Base-by-base conservation (phyloP, 2,888 invertebrate genomes). In the Auanema freiburgensis region DNA sequence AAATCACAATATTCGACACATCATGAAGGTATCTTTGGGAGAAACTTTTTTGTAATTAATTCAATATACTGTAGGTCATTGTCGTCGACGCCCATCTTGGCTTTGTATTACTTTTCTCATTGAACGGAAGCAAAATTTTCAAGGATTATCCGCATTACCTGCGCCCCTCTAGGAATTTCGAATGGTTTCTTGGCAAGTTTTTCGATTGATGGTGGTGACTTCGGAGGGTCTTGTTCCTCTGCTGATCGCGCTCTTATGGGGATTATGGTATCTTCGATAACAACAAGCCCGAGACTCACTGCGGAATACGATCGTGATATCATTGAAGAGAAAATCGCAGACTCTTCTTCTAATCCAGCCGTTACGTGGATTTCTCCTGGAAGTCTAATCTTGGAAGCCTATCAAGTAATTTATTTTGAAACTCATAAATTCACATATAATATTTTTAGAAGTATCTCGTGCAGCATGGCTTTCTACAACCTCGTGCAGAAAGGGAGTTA, bases 61-160 rank as follows among this genome's bases (percentile, higher is more conserved):
- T 62, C 62, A 40, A 57, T 57, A 61, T 62, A 57, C 50, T 57
- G 62, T 62, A 62, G 62, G 62, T 62, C 33, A 62, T 62, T 50
- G 62, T 62, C 23, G 57, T 62, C 62, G 62, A 62, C 57, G 42
- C 50, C 33, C 56, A 62, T 50, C 62, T 56, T 41, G 62, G 56
- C 57, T 62, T 62, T 62, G 62, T 62, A 40, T 25, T 62, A 49
- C 56, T 62, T 50, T 43, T 25, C 5, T 62, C 62, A 57, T 23
- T 1, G 56, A 46, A 61, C 54, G 61, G 54, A 61, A 62, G 50
- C 43, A 50, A 55, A 50, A 61, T 61, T 25, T 61, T 61, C 33
- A 56, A 61, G 40, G 61, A 61, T 41, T 61, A 61, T 55, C n/a
- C n/a, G n/a, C n/a, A n/a, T n/a, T n/a, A n/a, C n/a, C n/a, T n/a